Evolutionary conservation across 2,888 invertebrate genomes (phyloP).

Genomic region (Ormyrus pomaceus): DNA sequence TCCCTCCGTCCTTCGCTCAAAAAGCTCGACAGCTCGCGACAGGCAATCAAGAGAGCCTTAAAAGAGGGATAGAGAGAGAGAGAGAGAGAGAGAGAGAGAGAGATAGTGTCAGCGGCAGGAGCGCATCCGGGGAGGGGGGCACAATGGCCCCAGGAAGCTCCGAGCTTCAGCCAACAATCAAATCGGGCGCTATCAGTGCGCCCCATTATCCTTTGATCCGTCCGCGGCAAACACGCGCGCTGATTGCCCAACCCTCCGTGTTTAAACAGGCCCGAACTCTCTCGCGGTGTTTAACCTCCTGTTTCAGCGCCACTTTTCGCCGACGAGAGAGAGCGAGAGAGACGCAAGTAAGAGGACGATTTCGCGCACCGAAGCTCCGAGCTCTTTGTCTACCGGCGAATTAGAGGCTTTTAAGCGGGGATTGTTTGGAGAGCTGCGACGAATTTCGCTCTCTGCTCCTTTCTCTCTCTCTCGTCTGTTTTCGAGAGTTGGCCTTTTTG

Average conservation of each 20-base stretch:
- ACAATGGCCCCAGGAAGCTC: constrained; percentile 62
- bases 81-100: constrained; percentile 41
- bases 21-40: not conserved
- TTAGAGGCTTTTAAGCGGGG: constrained; percentile 65
- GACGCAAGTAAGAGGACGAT: constrained; percentile 50
- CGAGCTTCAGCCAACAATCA: constrained; percentile 53
- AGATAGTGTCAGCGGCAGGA: constrained; percentile 74
- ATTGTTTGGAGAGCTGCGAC: constrained; percentile 68
- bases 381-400: too few relatives aligned
- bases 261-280: not conserved
- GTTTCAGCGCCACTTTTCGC: too few relatives aligned
- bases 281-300: constrained; percentile 22
- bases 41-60: not conserved
- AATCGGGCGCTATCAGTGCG: constrained; percentile 49
- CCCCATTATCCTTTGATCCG: constrained; percentile 33
- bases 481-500: too few relatives aligned
- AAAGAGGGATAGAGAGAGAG: constrained; percentile 41
- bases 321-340: constrained; percentile 1
- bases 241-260: too few relatives aligned
- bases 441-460: constrained; percentile 70
- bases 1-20: not conserved
- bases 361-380: too few relatives aligned
- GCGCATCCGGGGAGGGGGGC: constrained; percentile 65
- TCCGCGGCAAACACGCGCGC: not conserved
- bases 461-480: constrained; percentile 43